These are phyloP conservation scores for Sabatieria punctata DNA, from an alignment of 2,888 invertebrate genomes.

Conservation along the genomic window DNA sequence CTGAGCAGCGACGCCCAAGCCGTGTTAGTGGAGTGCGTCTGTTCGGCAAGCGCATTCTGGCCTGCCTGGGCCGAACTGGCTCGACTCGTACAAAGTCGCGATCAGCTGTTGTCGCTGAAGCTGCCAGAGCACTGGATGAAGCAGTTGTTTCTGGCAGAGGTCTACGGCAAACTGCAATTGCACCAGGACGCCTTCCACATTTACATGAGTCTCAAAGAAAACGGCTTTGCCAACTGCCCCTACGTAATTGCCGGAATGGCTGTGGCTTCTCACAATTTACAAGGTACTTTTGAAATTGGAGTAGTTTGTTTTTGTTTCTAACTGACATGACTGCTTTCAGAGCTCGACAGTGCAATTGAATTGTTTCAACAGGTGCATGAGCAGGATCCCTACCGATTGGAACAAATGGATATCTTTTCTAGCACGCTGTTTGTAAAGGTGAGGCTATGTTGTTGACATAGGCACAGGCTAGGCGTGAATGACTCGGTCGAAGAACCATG, in stretches of 20 bases:
- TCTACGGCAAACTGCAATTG: conserved; percentile 69
- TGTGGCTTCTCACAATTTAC: conserved; percentile 71
- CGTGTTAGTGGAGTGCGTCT: conserved; percentile 58
- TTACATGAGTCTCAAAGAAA: conserved; percentile 53
- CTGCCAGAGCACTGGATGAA: conserved; percentile 82
- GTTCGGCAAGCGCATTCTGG: conserved; percentile 70
- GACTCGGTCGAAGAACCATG: too few relatives aligned
- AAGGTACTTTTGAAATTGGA: conserved; percentile 75
- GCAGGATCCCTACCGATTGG: conserved; percentile 75
- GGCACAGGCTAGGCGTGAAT: too few relatives aligned
- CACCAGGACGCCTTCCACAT: conserved; percentile 73
- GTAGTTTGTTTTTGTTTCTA: neutral
- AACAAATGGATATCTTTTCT: conserved; percentile 89
- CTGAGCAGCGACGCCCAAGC: conserved; percentile 57
- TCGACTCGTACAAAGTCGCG: conserved; percentile 44
- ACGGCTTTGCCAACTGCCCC: conserved; percentile 65
- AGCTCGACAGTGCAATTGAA: conserved; percentile 19
- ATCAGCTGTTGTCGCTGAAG: conserved; percentile 35
- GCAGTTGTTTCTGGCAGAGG: conserved; percentile 72
- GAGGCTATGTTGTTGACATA: too few relatives aligned
- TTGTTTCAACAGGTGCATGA: conserved; percentile 59
- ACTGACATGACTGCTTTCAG: conserved; percentile 10
- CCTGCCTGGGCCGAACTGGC: conserved; percentile 84
- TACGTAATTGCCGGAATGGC: conserved; percentile 82
- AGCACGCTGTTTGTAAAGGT: conserved; percentile 86